Base-by-base conservation (phyloP, 2,797 vertebrate species). In the Ctenosaura bakeri region DNA sequence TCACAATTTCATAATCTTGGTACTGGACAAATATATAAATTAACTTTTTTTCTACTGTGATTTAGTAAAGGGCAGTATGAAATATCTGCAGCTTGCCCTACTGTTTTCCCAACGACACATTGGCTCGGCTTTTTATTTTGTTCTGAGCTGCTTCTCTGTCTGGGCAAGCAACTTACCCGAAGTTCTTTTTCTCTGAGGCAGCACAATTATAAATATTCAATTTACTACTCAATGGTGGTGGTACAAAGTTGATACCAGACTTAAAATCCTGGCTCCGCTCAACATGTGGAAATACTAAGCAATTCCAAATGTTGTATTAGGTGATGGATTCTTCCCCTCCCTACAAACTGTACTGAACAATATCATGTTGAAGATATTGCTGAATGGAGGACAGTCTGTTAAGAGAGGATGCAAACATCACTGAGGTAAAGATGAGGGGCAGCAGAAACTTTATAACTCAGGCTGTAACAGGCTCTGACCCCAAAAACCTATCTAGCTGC, bases 211-310 rank as follows among this genome's bases (percentile, higher is more conserved):
- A 86, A 76, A 76, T 80, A 91, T 76, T 88, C 83, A 86, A 62
- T 85, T 76, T 56, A 59, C 86, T 88, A 64, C 76, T 88, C 54
- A 42, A 52, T n/a, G 56, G 64, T n/a, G 56, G 32, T 62, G 29
- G 77, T 42, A 38, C 29, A 74, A 92, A 80, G 42, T 54, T 62
- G 69, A 87, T 79, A 90, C 46, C 56, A 66, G 26, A 83, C 84
- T 83, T 89, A 79, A 79, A 89, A 79, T 6, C 3, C 54, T 85
- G 66, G 35, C 81, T 88, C 76, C 81, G 89, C 35, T 73, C 64
- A 89, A 84, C 18, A 46, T 84, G 38, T 87, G 88, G 85, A 84
- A 87, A 92, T 59, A 84, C 32, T 90, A 89, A 83, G 42, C 56
- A 79, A 73, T 79, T 84, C 52, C 88, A 92, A 79, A 89, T 91